Percentiles rank a stretch among this genome's conserved stretches.
These are phyloP conservation scores for Leptatherina wallacei DNA, from an alignment of 2,797 vertebrate species.

Conservation along the genomic window DNA sequence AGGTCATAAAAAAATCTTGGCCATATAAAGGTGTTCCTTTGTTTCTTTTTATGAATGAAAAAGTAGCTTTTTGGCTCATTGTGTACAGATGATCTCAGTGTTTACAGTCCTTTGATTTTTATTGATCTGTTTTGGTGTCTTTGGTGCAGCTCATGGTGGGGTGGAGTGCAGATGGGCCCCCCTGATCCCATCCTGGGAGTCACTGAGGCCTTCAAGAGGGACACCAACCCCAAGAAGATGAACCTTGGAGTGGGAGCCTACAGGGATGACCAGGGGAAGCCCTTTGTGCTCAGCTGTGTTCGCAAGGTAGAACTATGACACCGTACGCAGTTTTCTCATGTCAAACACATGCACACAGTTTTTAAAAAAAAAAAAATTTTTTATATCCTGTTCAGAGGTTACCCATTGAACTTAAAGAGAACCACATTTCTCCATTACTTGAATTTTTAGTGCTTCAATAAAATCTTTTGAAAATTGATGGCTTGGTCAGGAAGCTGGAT, in stretches of 20 bases:
- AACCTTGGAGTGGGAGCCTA: conserved; percentile 98
- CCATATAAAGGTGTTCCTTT: background rate
- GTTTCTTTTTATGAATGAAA: background rate
- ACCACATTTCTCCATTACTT: background rate
- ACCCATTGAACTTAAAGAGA: no score
- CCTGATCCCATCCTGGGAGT: conserved; percentile 98
- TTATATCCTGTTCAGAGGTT: no score
- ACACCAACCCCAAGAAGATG: conserved; percentile 97
- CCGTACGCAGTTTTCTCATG: background rate
- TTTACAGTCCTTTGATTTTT: background rate
- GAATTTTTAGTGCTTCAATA: no score
- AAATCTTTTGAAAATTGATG: no score
- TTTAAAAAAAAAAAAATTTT: no score
- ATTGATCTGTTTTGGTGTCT: conserved; percentile 4
- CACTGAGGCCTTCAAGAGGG: conserved; percentile 94
- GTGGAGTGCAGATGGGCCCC: conserved; percentile 96
- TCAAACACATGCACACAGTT: background rate
- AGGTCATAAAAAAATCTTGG: conserved; percentile 7
- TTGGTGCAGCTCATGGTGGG: conserved; percentile 93
- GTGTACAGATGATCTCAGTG: background rate
- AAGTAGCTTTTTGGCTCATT: background rate
- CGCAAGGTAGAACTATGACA: conserved; percentile 86
- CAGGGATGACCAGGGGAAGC: conserved; percentile 95
- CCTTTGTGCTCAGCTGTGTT: conserved; percentile 92
- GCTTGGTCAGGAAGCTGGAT: background rate